Evolutionary conservation across 1,140 invertebrate genomes (phyloP).

Genomic region (Gerris buenoi): DNA sequence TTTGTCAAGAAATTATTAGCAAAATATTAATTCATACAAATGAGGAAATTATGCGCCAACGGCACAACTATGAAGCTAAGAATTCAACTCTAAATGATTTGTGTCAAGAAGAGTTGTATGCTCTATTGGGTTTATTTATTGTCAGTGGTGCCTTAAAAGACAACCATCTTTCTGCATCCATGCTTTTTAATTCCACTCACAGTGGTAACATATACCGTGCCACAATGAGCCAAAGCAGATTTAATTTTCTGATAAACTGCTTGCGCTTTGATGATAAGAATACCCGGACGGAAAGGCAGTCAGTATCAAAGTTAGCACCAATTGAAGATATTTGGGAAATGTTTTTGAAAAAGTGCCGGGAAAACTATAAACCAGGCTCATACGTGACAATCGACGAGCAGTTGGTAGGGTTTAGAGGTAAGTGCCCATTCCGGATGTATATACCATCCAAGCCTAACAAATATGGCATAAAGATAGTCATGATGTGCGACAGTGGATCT

Average conservation of each 20-base stretch:
- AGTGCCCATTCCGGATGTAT: constrained; percentile 29
- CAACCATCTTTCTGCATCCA: constrained; percentile 19
- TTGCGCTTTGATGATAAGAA: constrained; percentile 27
- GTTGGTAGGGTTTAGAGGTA: constrained; percentile 28
- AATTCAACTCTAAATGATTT: too few relatives aligned
- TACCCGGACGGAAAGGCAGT: constrained; percentile 19
- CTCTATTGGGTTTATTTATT: constrained; percentile 10
- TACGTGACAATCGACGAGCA: constrained; percentile 26
- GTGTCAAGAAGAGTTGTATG: constrained; percentile 2
- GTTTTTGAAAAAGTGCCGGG: constrained; percentile 23
- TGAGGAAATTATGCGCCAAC: too few relatives aligned
- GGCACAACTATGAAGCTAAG: too few relatives aligned
- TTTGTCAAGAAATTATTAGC: too few relatives aligned
- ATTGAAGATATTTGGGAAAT: constrained; percentile 22
- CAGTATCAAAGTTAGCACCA: constrained; percentile 15
- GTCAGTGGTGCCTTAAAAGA: constrained; percentile 21
- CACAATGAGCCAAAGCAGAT: constrained; percentile 25
- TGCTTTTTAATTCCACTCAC: constrained; percentile 19
- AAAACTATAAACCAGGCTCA: constrained; percentile 19
- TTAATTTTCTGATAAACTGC: constrained; percentile 25
- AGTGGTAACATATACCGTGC: constrained; percentile 20
- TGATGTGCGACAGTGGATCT: constrained; percentile 22
- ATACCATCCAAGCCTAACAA: constrained; percentile 28
- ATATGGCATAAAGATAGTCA: constrained; percentile 30
- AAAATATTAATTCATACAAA: too few relatives aligned